Evolutionary conservation across 1,140 invertebrate species (phyloP).

Genomic region (Galendromus occidentalis): DNA sequence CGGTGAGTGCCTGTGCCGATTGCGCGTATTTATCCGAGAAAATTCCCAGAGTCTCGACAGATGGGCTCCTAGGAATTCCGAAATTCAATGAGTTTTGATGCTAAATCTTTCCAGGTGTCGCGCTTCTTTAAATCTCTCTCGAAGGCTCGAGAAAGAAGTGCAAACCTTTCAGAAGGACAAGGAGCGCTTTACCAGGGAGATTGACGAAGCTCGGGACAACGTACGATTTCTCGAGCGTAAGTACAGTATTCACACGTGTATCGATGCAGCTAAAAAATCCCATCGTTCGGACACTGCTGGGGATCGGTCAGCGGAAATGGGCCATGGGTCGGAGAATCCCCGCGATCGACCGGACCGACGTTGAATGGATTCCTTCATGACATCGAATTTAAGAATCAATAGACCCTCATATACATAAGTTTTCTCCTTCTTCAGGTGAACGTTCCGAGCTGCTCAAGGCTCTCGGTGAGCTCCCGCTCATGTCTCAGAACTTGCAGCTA

Average conservation of each 20-base stretch:
- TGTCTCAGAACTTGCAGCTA: neutral
- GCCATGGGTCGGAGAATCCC: too few relatives aligned
- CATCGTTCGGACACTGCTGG: too few relatives aligned
- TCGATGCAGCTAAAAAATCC: neutral
- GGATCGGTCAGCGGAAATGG: too few relatives aligned
- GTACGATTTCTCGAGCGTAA: neutral
- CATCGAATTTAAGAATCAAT: too few relatives aligned
- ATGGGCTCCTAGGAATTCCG: too few relatives aligned
- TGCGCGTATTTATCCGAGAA: too few relatives aligned
- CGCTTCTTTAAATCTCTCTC: neutral
- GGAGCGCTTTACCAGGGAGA: neutral
- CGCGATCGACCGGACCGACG: too few relatives aligned
- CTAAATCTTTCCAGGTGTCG: neutral
- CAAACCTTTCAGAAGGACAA: neutral
- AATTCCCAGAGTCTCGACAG: too few relatives aligned
- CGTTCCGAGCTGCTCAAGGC: conserved; percentile 1
- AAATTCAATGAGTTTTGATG: neutral
- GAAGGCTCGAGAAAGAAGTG: conserved; percentile 6
- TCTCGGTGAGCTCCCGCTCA: neutral
- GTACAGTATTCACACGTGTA: neutral
- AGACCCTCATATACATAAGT: too few relatives aligned
- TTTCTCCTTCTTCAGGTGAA: neutral
- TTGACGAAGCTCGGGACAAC: neutral
- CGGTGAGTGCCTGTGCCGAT: neutral
- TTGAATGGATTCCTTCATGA: too few relatives aligned